phyloP scores from a whole-genome alignment of 2,888 invertebrate genomes.

The Anoplius nigerrimus region DNA sequence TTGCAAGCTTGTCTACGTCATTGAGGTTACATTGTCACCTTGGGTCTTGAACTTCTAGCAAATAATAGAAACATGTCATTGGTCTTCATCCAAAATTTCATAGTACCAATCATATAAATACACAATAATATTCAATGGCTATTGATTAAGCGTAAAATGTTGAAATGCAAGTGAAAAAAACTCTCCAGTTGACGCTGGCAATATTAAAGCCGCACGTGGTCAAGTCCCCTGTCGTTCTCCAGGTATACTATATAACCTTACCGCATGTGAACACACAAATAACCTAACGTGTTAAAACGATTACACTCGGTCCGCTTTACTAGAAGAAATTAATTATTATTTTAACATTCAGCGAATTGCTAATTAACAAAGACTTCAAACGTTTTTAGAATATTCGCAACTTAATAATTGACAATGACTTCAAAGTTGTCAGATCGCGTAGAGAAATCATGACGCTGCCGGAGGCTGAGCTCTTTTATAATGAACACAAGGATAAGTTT shows the following conservation, averaged over 20 bases:
- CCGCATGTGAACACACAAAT: background rate
- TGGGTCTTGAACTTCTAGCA: too few relatives aligned
- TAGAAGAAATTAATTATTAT: background rate
- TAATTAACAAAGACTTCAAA: conserved; percentile 27
- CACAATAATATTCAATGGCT: background rate
- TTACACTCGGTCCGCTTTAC: background rate
- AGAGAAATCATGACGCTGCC: conserved; percentile 79
- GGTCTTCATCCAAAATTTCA: background rate
- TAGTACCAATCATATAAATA: background rate
- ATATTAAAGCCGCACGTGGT: conserved; percentile 91
- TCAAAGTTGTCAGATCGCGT: conserved; percentile 84
- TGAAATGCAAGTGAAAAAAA: conserved; percentile 51
- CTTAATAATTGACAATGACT: conserved; percentile 81
- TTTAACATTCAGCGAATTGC: background rate
- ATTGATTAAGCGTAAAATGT: conserved; percentile 22
- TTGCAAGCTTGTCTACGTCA: too few relatives aligned
- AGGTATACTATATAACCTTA: conserved; percentile 68
- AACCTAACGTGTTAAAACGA: background rate
- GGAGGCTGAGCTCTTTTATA: conserved; percentile 86
- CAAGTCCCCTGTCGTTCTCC: conserved; percentile 84
- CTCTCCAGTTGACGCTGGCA: conserved; percentile 85
- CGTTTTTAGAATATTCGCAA: conserved; percentile 80
- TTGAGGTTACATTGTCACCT: too few relatives aligned
- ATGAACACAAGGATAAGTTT: conserved; percentile 88
- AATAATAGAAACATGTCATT: too few relatives aligned